phyloP scores from a whole-genome alignment of 2,797 vertebrate genomes.

The Etheostoma perlongum region DNA sequence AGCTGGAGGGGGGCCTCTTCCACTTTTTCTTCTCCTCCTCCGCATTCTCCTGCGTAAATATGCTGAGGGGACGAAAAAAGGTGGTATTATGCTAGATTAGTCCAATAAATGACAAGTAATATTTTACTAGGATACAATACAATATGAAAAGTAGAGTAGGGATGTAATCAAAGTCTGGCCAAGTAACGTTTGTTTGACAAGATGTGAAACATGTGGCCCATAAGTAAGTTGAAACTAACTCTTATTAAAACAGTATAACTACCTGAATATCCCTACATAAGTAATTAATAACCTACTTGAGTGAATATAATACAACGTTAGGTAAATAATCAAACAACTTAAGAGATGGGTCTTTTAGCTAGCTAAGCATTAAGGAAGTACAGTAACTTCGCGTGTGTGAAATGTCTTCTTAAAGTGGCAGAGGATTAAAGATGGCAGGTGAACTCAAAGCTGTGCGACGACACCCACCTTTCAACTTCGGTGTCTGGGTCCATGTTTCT shows the following conservation, averaged over 20 bases:
- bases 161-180: neutral
- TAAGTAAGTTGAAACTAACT: no score
- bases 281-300: neutral
- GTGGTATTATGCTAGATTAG: neutral
- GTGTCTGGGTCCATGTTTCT: conserved; percentile 58
- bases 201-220: neutral
- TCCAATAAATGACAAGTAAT: neutral
- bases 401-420: neutral
- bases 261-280: neutral
- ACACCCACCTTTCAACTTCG: conserved; percentile 60
- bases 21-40: conserved; percentile 20
- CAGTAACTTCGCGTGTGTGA: neutral
- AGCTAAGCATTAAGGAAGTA: neutral
- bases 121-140: neutral
- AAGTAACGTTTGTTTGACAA: neutral
- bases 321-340: neutral
- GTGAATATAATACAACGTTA: neutral
- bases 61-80: neutral
- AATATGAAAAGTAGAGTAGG: neutral
- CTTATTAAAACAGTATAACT: neutral
- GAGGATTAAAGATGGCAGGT: neutral
- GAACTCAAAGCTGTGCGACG: neutral
- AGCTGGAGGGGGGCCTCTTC: conserved; percentile 80
- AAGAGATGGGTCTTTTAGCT: neutral
- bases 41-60: neutral